Conservation (phyloP, 2,888 invertebrate species). For the Sepiola atlantica region DNA sequence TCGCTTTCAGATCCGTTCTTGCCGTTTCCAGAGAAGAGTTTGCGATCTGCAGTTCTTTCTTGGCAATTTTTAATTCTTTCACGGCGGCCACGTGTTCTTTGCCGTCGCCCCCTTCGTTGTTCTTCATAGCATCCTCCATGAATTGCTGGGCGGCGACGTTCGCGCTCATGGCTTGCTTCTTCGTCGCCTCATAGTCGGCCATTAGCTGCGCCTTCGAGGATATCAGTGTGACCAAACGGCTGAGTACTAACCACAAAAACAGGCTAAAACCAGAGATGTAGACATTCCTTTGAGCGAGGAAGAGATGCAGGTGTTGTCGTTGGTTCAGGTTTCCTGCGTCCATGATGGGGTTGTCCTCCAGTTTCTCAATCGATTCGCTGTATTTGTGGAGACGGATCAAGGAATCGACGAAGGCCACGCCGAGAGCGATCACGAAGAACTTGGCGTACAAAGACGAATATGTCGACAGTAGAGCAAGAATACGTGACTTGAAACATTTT, state of each 20-base stretch:
- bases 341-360: constrained; percentile 77
- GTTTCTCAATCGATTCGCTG: constrained; percentile 79
- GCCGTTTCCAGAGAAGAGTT: constrained; percentile 70
- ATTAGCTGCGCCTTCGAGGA: constrained; percentile 87
- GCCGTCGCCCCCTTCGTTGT: constrained; percentile 59
- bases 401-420: constrained; percentile 92
- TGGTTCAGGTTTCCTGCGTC: constrained; percentile 80
- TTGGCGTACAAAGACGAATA: constrained; percentile 85
- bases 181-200: constrained; percentile 92
- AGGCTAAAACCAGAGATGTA: constrained; percentile 98
- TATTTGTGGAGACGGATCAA: constrained; percentile 95
- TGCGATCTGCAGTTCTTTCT: constrained; percentile 71
- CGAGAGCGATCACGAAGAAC: constrained; percentile 86
- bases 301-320: constrained; percentile 87
- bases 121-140: constrained; percentile 77
- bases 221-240: constrained; percentile 89
- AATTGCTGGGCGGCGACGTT: constrained; percentile 87
- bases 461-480: constrained; percentile 85
- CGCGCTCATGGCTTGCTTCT: constrained; percentile 94
- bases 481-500: constrained; percentile 88
- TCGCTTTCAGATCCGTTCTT: constrained; percentile 83
- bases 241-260: constrained; percentile 93
- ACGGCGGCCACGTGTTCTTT: constrained; percentile 80
- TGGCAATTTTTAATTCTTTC: constrained; percentile 78
- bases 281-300: constrained; percentile 97